Evolutionary conservation across 1,140 invertebrate species (phyloP), one percentile per base, ranked within the genome.

Genomic region (Pectinophora gossypiella): DNA sequence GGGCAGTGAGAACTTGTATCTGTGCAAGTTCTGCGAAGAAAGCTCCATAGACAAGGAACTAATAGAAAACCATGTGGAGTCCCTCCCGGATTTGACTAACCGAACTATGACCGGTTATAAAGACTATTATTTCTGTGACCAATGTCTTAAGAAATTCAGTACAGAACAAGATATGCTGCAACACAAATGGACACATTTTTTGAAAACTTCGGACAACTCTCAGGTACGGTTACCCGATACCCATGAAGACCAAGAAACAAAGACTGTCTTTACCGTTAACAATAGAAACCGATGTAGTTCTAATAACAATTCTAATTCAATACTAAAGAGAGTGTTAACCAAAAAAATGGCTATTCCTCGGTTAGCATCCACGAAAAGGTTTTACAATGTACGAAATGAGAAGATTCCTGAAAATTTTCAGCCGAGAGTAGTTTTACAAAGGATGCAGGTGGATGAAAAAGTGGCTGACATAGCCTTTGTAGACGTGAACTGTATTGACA

Each of bases 151-250:
- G 15, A 76, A 76, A 38, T 84, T 83, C 64, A 67, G 62, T 9
- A 69, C 64, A 0, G 78, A 84, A 56, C 70, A 66, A 0, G 64
- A 72, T 2, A 76, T 83, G 72, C 19, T 83, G 1, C 64, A 77
- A 22, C 80, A 86, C 43, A 84, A 84, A 48, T 86, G 76, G 77
- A 57, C 66, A 2, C 83, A 84, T 46, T 77, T 69, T 53, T 50
- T 77, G 4, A 73, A 69, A 22, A 71, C 59, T 3, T 60, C 45
- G 27, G 64, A 74, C 12, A 72, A 72, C 22, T 65, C 65, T 0
- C 70, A 73, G 21, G 27, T 43, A 19, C 59, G 57, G 48, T 35
- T 13, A 40, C 7, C n/a, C 7, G 20, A 50, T 15, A 23, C 3
- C 7, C 42, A 49, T 2, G 54, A 55, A n/a, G 40, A n/a, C 15